These are phyloP conservation scores for Australoheros scitulus DNA, from an alignment of 2,113 vertebrate species.

Conservation along the genomic window DNA sequence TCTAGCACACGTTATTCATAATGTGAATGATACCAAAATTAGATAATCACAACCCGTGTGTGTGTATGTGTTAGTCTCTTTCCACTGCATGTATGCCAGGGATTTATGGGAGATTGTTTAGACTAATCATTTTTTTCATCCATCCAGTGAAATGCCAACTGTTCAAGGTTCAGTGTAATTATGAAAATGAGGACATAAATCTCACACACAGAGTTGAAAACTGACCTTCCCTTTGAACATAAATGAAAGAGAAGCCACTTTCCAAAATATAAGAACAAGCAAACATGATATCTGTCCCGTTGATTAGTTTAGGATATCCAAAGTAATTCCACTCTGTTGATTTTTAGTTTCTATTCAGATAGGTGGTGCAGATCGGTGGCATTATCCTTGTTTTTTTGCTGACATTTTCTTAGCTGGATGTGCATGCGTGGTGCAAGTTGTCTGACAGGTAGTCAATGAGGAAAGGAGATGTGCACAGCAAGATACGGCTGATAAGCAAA, in stretches of 20 bases:
- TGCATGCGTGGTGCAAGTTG: not conserved
- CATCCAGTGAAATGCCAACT: slow-evolving; percentile 63
- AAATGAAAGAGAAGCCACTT: no score
- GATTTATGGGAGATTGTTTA: slow-evolving; percentile 22
- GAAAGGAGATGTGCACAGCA: not conserved
- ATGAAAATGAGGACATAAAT: slow-evolving; percentile 58
- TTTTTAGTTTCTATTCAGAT: not conserved
- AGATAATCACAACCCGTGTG: not conserved
- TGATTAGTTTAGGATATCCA: not conserved
- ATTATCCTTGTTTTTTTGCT: not conserved
- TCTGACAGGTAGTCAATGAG: not conserved
- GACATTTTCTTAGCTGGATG: not conserved
- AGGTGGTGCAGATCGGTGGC: no score
- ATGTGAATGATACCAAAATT: not conserved
- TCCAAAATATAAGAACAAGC: no score
- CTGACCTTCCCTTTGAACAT: no score
- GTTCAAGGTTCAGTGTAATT: slow-evolving; percentile 59
- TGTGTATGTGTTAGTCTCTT: not conserved
- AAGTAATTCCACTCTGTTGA: not conserved
- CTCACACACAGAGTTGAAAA: slow-evolving; percentile 22
- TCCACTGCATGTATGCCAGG: slow-evolving; percentile 9
- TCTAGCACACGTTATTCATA: not conserved
- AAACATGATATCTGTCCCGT: no score
- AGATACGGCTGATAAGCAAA: not conserved
- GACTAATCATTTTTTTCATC: slow-evolving; percentile 50